Evolutionary conservation across 2,888 invertebrate genomes (phyloP).

Genomic region (Homarus gammarus): DNA sequence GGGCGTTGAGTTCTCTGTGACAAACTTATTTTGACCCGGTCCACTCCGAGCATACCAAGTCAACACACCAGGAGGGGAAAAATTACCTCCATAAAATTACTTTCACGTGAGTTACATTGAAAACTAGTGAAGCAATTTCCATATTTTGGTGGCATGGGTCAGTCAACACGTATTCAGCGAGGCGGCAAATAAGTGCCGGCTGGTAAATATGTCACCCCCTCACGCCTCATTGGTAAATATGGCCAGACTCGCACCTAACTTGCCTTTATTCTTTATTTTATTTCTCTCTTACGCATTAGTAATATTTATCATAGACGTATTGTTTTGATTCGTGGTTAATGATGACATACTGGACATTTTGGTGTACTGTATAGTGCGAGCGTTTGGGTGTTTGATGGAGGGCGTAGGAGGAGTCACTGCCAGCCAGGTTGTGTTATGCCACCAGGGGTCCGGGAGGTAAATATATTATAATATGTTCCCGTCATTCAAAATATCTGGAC

Average conservation of each 20-base stretch:
- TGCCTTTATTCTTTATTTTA: too few relatives aligned
- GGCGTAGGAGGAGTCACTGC: too few relatives aligned
- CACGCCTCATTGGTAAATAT: neutral
- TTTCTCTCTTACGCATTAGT: too few relatives aligned
- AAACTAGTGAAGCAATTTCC: conserved; percentile 62
- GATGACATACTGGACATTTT: too few relatives aligned
- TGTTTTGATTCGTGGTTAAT: too few relatives aligned
- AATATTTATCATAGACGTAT: too few relatives aligned
- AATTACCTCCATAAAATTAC: conserved; percentile 42
- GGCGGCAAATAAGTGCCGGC: conserved; percentile 46
- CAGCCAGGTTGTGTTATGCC: too few relatives aligned
- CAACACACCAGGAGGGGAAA: conserved; percentile 21
- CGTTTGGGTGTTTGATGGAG: too few relatives aligned
- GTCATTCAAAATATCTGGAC: too few relatives aligned
- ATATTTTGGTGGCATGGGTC: conserved; percentile 54
- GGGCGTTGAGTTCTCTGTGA: neutral
- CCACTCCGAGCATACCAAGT: conserved; percentile 9
- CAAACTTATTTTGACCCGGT: neutral
- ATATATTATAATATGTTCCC: too few relatives aligned
- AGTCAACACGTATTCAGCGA: conserved; percentile 52
- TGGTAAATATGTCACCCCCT: conserved; percentile 36
- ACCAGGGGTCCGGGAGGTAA: too few relatives aligned
- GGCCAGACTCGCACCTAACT: neutral
- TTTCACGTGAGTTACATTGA: conserved; percentile 52
- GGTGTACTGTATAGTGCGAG: too few relatives aligned